Conservation (phyloP, 2,888 invertebrate genomes). For the Trichacis sp. region DNA sequence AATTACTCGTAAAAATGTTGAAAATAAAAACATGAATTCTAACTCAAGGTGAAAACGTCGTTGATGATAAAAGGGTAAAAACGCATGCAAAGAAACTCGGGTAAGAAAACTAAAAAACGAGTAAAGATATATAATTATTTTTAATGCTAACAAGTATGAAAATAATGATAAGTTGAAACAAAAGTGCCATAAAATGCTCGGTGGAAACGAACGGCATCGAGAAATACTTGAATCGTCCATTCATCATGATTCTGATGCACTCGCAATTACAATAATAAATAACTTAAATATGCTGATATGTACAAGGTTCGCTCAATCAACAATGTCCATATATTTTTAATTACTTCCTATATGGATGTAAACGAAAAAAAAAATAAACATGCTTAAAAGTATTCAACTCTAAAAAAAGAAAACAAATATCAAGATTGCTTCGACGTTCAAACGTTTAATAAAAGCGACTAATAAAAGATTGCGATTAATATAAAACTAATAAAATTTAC, state of each 20-base stretch:
- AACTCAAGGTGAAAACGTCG: too few relatives aligned
- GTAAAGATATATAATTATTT: too few relatives aligned
- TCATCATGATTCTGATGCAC: neutral
- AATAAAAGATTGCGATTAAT: neutral
- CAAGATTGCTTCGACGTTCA: too few relatives aligned
- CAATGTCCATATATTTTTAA: neutral
- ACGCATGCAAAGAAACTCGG: too few relatives aligned
- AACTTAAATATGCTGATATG: constrained; percentile 1
- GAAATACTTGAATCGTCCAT: neutral
- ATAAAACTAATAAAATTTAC: too few relatives aligned
- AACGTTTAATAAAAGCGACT: neutral
- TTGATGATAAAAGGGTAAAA: too few relatives aligned
- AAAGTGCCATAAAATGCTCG: neutral
- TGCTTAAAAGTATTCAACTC: neutral
- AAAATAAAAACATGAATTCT: too few relatives aligned
- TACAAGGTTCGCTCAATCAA: constrained; percentile 3
- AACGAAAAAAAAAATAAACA: too few relatives aligned
- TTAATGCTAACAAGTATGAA: neutral
- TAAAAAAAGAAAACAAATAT: neutral
- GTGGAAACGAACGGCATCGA: neutral
- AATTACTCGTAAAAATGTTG: too few relatives aligned
- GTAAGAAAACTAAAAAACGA: too few relatives aligned
- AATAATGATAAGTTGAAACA: neutral
- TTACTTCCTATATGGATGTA: neutral
- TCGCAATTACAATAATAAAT: neutral